Conservation (phyloP, 2,888 invertebrate species). For the Tubulanus polymorphus region DNA sequence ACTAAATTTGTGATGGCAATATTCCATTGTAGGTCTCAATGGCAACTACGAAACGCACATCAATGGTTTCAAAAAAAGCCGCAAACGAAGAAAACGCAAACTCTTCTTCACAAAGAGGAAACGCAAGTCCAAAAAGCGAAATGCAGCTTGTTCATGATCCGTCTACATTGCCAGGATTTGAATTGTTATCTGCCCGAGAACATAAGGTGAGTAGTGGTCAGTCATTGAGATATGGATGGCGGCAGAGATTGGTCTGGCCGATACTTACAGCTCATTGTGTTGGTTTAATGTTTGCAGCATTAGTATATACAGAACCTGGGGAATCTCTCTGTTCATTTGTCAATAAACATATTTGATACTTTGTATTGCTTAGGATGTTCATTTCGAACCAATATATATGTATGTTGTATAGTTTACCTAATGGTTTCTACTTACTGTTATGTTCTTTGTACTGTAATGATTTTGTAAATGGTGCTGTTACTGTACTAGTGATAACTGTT, state of each 20-base stretch:
- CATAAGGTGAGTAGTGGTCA: conserved; percentile 41
- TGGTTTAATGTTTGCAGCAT: too few relatives aligned
- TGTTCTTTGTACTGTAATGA: not conserved
- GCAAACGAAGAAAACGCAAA: conserved; percentile 16
- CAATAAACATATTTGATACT: too few relatives aligned
- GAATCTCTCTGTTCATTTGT: too few relatives aligned
- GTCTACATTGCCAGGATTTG: conserved; percentile 46
- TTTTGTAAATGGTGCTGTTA: not conserved
- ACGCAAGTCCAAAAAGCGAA: conserved; percentile 11
- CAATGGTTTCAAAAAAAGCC: conserved; percentile 48
- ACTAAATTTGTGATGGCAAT: too few relatives aligned
- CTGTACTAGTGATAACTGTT: too few relatives aligned
- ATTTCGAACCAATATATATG: too few relatives aligned
- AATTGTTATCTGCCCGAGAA: conserved; percentile 52
- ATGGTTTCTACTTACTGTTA: not conserved
- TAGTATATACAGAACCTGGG: too few relatives aligned
- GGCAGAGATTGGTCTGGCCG: too few relatives aligned
- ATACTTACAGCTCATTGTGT: too few relatives aligned
- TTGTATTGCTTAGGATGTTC: too few relatives aligned
- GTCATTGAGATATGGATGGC: conserved; percentile 13
- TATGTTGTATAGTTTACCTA: too few relatives aligned
- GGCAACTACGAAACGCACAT: conserved; percentile 43
- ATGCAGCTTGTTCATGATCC: conserved; percentile 18
- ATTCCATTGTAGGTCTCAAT: too few relatives aligned
- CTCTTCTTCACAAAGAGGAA: conserved; percentile 7